These are phyloP conservation scores for Liodrosophila aerea DNA, from an alignment of 2,888 invertebrate species.

Conservation along the genomic window DNA sequence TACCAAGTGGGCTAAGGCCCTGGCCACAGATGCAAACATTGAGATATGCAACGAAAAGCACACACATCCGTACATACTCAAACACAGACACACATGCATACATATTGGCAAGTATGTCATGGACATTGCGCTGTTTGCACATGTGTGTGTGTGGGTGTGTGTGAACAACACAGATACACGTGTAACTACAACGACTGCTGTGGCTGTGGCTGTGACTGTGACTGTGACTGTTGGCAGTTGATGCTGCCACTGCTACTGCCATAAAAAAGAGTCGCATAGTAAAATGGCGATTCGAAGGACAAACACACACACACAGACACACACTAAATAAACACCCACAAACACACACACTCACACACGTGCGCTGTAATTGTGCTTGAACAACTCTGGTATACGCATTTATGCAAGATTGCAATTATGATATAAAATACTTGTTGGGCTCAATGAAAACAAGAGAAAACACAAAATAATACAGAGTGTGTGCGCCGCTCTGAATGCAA, in stretches of 20 bases:
- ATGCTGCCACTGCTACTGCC: conserved; percentile 35
- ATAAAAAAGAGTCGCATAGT: conserved; percentile 65
- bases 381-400: conserved; percentile 59
- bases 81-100: conserved; percentile 16
- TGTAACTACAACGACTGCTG: conserved; percentile 43
- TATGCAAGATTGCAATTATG: conserved; percentile 75
- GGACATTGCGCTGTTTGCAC: conserved; percentile 57
- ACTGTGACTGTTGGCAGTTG: conserved; percentile 27
- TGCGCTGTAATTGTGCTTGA: conserved; percentile 58
- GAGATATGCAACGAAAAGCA: conserved; percentile 68
- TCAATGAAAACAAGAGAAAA: conserved; percentile 20
- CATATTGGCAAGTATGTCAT: conserved; percentile 65
- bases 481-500: background rate
- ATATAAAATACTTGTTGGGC: conserved; percentile 61
- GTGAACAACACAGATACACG: conserved; percentile 62
- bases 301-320: conserved; percentile 76
- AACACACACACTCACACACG: conserved; percentile 6
- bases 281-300: conserved; percentile 72
- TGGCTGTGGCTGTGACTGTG: conserved; percentile 17
- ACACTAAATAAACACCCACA: conserved; percentile 40
- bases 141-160: conserved; percentile 23
- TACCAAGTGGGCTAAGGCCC: conserved; percentile 39
- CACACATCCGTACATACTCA: no score
- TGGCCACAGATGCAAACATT: conserved; percentile 68
- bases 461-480: conserved; percentile 1